Evolutionary conservation across 2,888 invertebrate genomes (phyloP).

Genomic region (Agrilus cyanescens): DNA sequence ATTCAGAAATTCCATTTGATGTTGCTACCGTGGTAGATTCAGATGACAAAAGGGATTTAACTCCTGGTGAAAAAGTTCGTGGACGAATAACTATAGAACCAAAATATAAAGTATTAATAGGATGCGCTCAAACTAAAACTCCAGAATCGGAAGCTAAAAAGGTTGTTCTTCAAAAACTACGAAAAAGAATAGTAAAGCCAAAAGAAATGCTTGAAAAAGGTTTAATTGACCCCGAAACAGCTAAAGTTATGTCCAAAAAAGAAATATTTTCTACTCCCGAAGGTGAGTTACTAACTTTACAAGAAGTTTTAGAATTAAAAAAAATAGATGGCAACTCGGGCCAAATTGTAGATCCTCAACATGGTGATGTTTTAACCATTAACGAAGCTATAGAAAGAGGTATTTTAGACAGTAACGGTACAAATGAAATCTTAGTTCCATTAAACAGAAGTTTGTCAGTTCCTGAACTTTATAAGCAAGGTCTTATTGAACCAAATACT

Average conservation of each 20-base stretch:
- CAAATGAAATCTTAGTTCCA: conserved; percentile 66
- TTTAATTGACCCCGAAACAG: conserved; percentile 66
- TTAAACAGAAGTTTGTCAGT: conserved; percentile 69
- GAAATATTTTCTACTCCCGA: conserved; percentile 44
- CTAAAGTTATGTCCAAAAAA: conserved; percentile 51
- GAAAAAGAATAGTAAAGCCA: conserved; percentile 63
- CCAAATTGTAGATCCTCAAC: conserved; percentile 69
- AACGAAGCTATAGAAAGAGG: conserved; percentile 76
- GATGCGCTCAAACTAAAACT: conserved; percentile 45
- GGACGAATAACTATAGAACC: conserved; percentile 48
- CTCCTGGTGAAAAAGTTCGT: conserved; percentile 47
- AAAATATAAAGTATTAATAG: conserved; percentile 53
- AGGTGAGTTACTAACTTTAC: conserved; percentile 55
- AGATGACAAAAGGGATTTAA: conserved; percentile 31
- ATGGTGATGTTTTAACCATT: conserved; percentile 68
- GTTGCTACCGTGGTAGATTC: conserved; percentile 27
- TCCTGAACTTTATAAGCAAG: conserved; percentile 75
- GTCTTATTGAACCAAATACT: conserved; percentile 61
- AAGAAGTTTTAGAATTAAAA: conserved; percentile 60
- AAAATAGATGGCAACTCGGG: conserved; percentile 64
- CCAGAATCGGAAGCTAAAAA: conserved; percentile 54
- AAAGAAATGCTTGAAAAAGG: conserved; percentile 68
- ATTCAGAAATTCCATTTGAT: conserved; percentile 17
- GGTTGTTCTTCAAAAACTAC: conserved; percentile 62
- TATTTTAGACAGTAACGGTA: conserved; percentile 64